These are phyloP conservation scores for Lophochroa leadbeateri DNA, from an alignment of 2,113 vertebrate genomes.

Conservation along the genomic window DNA sequence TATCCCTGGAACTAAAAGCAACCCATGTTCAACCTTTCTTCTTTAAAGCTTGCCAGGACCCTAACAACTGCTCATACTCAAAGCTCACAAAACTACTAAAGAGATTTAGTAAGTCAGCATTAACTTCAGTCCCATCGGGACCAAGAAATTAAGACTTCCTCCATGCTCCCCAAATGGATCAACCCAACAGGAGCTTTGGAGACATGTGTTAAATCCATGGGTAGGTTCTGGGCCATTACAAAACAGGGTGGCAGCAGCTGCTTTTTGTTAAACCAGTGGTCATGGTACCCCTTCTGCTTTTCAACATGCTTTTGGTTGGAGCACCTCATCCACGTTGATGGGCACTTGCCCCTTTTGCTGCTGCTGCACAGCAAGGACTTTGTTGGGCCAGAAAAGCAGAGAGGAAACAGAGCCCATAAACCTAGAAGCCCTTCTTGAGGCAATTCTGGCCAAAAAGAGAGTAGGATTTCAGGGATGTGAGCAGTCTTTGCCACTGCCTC, in stretches of 20 bases:
- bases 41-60: background rate
- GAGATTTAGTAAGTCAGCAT: background rate
- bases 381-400: background rate
- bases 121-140: background rate
- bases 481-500: background rate
- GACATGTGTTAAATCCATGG: rapidly evolving
- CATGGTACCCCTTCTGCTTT: background rate
- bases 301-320: background rate
- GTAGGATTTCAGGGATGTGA: background rate
- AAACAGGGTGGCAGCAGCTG: background rate
- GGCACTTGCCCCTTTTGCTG: background rate
- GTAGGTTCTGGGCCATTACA: background rate
- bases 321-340: background rate
- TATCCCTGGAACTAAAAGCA: background rate
- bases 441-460: background rate
- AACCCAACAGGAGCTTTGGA: background rate
- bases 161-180: background rate
- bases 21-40: background rate
- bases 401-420: background rate
- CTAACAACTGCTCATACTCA: background rate
- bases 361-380: background rate
- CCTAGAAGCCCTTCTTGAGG: background rate
- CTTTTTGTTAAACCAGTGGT: background rate
- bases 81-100: background rate
- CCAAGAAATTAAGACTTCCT: background rate